Base-by-base conservation (phyloP, 2,888 invertebrate genomes). In the Ferrisia virgata region DNA sequence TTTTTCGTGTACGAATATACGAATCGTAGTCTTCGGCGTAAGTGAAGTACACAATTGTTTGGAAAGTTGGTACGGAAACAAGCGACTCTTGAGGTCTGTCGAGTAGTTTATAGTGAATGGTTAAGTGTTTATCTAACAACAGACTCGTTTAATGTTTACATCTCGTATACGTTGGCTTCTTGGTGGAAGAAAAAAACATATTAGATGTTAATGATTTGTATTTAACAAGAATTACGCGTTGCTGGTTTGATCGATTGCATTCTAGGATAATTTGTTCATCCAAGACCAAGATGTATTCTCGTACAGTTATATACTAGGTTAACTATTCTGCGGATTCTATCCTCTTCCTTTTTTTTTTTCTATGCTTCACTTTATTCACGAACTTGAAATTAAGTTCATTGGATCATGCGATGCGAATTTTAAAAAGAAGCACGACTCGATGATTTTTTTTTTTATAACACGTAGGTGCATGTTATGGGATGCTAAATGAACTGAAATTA, bases 171-270 rank as follows among this genome's bases (percentile, higher is more conserved):
- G 9, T 11, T 64, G 58, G 58, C 58, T 64, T 25, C 58, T 64
- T 25, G 11, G 5, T 8, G 36, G 47, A 18, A 47, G 18, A 9
- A 47, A n/a, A n/a, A n/a, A 47, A 47, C 47, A 9, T 18, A 47
- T 47, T 47, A 47, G 58, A 64, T 64, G 58, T 25, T 64, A 64
- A 64, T 64, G 58, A 64, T 64, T 64, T 28, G 58, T 64, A 64
- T 25, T 28, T 25, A 64, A 64, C 25, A 9, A 64, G 58, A 64
- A 64, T 64, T 64, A 64, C 25, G n/a, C n/a, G 58, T 64, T 64
- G 28, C 28, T 22, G 11, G 11, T 64, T 64, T 64, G 58, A 64
- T 64, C 25, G 25, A 64, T 64, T 28, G 28, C 58, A 64, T 64
- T 64, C 58, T 64, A 25, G 58, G 58, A 2, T 64, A 64, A 64